Percentiles rank a stretch among this genome's conserved stretches.
Conservation (phyloP, 2,888 invertebrate genomes). For the Pseudococcus viburni region DNA sequence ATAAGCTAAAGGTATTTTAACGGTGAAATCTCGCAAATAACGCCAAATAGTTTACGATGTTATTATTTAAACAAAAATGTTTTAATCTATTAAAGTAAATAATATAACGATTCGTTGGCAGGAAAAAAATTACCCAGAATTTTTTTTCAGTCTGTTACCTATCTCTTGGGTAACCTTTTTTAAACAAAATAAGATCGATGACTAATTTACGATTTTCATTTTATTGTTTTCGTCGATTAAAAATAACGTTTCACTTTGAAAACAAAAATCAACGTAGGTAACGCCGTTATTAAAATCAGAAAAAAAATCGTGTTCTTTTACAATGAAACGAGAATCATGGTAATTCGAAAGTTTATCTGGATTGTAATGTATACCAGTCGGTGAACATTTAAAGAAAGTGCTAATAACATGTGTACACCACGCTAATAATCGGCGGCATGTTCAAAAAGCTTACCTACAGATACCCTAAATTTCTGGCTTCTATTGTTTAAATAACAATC, state of each 20-base stretch:
- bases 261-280: not conserved
- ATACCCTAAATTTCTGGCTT: constrained; percentile 13
- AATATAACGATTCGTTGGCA: constrained; percentile 32
- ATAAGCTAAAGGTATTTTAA: constrained; percentile 48
- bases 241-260: not conserved
- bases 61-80: constrained; percentile 46
- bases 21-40: constrained; percentile 63
- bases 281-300: not conserved
- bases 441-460: not conserved
- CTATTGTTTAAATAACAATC: constrained; percentile 2
- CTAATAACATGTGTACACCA: constrained; percentile 9
- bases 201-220: too few relatives aligned
- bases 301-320: not conserved
- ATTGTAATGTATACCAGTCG: constrained; percentile 24
- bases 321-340: not conserved
- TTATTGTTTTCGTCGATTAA: too few relatives aligned
- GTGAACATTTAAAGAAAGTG: constrained; percentile 50
- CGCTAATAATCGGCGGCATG: constrained; percentile 47
- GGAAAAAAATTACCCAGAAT: not conserved
- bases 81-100: constrained; percentile 60
- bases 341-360: constrained; percentile 41
- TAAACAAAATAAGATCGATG: not conserved
- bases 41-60: constrained; percentile 61
- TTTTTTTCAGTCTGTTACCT: not conserved
- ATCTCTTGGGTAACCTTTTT: not conserved